These are phyloP conservation scores for Noctua pronuba DNA, from an alignment of 2,888 invertebrate genomes.

Conservation along the genomic window DNA sequence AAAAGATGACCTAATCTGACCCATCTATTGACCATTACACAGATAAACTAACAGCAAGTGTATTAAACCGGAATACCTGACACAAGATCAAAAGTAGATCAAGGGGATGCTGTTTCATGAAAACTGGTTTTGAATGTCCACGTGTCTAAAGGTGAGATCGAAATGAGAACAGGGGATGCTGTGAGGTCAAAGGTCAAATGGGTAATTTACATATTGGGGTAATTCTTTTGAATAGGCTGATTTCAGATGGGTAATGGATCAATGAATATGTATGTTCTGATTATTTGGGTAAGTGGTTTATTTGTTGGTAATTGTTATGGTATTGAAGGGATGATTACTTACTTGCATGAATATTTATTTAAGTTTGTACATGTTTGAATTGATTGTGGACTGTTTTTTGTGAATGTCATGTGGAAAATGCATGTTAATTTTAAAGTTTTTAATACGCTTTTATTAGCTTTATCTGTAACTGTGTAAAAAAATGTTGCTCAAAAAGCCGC, in stretches of 20 bases:
- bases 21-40: neutral
- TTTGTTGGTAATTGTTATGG: neutral
- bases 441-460: too few species aligned
- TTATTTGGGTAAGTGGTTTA: conserved; percentile 21
- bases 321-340: neutral
- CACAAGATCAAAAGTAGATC: conserved; percentile 79
- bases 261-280: conserved; percentile 33
- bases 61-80: neutral
- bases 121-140: conserved; percentile 51
- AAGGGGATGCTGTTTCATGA: conserved; percentile 68
- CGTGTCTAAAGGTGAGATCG: conserved; percentile 70
- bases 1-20: neutral
- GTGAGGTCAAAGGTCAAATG: conserved; percentile 69
- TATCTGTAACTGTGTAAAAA: too few species aligned
- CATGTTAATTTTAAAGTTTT: too few species aligned
- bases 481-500: too few species aligned
- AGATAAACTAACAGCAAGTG: neutral
- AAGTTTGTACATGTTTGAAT: neutral
- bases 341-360: neutral
- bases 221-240: conserved; percentile 41
- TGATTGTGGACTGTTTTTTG: neutral
- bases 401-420: neutral
- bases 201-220: conserved; percentile 72
- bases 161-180: conserved; percentile 81
- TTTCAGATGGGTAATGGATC: conserved; percentile 32